Evolutionary conservation across 23 tunicate species (phyloP).

Genomic region (Phallusia fumigata): DNA sequence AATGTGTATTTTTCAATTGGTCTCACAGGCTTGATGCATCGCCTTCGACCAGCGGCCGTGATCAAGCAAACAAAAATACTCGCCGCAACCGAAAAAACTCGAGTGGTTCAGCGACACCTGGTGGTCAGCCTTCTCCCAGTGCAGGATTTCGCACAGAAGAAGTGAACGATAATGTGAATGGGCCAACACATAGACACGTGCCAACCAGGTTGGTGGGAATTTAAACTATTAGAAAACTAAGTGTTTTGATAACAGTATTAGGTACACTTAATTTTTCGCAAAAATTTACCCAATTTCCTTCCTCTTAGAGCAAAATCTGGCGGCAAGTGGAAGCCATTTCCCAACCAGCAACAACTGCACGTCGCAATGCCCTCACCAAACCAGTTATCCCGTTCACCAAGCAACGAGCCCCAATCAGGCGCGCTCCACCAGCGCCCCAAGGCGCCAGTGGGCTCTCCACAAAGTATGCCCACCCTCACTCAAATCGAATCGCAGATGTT

Average conservation of each 20-base stretch:
- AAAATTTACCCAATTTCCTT: too few species aligned
- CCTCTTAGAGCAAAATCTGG: too few species aligned
- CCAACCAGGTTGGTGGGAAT: background rate
- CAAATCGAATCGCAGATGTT: conserved; percentile 18
- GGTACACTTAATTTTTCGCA: too few species aligned
- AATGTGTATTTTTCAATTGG: background rate
- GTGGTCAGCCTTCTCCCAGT: background rate
- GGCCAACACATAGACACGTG: background rate
- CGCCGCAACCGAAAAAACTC: background rate
- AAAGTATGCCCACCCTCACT: background rate
- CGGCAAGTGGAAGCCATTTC: too few species aligned
- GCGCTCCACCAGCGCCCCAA: background rate
- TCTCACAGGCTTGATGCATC: background rate
- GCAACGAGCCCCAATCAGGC: background rate
- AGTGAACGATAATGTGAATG: background rate
- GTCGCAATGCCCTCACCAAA: too few species aligned
- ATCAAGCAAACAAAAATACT: background rate
- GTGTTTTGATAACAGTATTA: too few species aligned
- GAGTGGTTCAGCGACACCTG: background rate
- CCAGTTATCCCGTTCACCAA: background rate
- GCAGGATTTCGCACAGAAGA: background rate
- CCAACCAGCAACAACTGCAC: too few species aligned
- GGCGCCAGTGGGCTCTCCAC: background rate
- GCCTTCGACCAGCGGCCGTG: background rate
- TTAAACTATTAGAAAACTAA: too few species aligned